These are phyloP conservation scores for Phodopus roborovskii DNA, from an alignment of 2,113 vertebrate genomes.

Conservation along the genomic window DNA sequence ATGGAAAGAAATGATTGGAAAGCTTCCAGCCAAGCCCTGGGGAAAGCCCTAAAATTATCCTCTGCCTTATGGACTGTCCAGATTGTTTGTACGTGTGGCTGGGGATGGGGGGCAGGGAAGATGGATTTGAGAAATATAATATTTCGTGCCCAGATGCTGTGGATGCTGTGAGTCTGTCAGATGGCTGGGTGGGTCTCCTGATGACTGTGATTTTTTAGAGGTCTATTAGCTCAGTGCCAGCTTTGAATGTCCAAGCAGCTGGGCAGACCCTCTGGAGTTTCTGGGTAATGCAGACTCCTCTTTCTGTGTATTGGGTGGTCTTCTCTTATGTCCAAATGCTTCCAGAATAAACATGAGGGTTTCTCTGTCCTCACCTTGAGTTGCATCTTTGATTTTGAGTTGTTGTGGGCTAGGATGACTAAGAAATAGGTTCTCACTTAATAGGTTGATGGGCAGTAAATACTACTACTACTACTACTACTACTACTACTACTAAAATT, in stretches of 20 bases:
- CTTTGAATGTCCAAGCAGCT: slow-evolving; percentile 53
- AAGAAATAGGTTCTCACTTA: slow-evolving; percentile 9
- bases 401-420: not conserved
- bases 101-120: slow-evolving; percentile 42
- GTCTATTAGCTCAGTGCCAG: slow-evolving; percentile 55
- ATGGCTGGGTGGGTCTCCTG: slow-evolving; percentile 54
- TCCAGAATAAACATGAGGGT: not conserved
- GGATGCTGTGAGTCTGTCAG: slow-evolving; percentile 71
- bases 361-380: not conserved
- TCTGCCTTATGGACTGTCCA: slow-evolving; percentile 79
- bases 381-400: slow-evolving; percentile 46
- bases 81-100: slow-evolving; percentile 72
- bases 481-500: not conserved
- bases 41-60: slow-evolving; percentile 79
- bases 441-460: not conserved
- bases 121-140: slow-evolving; percentile 68
- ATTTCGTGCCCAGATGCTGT: slow-evolving; percentile 72
- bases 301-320: not conserved
- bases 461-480: not conserved
- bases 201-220: slow-evolving; percentile 59
- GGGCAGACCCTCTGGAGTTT: not conserved
- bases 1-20: slow-evolving; percentile 75
- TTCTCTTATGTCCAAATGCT: not conserved
- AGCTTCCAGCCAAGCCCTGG: slow-evolving; percentile 70
- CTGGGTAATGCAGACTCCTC: not conserved